phyloP scores from a whole-genome alignment of 2,888 invertebrate genomes.

The Hydropsyche betteni region DNA sequence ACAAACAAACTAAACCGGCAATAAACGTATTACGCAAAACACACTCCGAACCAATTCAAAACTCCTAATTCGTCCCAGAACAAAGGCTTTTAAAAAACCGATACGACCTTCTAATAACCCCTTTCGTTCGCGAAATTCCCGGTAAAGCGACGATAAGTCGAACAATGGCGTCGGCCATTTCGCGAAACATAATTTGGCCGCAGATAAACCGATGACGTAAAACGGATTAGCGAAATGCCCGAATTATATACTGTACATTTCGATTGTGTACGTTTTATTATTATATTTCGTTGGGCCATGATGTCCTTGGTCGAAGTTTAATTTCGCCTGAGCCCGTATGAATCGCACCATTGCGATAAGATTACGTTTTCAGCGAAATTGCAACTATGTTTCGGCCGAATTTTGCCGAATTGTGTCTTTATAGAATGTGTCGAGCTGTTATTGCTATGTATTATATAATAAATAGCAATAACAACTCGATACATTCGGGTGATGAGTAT shows the following conservation, averaged over 20 bases:
- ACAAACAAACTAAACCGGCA: too few relatives aligned
- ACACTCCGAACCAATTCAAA: neutral
- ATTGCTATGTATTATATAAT: too few relatives aligned
- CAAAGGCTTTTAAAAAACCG: neutral
- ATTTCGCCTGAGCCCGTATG: too few relatives aligned
- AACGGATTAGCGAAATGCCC: neutral
- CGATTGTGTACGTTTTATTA: neutral
- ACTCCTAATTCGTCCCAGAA: neutral
- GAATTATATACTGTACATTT: neutral
- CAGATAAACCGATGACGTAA: slow-evolving; percentile 23
- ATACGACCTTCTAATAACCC: neutral
- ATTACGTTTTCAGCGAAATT: too few relatives aligned
- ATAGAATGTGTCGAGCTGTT: too few relatives aligned
- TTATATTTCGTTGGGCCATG: slow-evolving; percentile 3
- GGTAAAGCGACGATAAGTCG: neutral
- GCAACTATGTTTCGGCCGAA: too few relatives aligned
- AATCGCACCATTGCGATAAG: too few relatives aligned
- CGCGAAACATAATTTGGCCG: slow-evolving; percentile 2
- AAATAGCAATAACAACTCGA: too few relatives aligned
- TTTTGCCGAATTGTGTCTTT: too few relatives aligned
- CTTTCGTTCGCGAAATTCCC: slow-evolving; percentile 7
- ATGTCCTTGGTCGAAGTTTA: neutral
- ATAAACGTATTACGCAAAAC: neutral
- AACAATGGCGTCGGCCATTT: slow-evolving; percentile 4
- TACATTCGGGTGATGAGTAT: too few relatives aligned